phyloP scores from a whole-genome alignment of 1,140 invertebrate species.

The Sitodiplosis mosellana region DNA sequence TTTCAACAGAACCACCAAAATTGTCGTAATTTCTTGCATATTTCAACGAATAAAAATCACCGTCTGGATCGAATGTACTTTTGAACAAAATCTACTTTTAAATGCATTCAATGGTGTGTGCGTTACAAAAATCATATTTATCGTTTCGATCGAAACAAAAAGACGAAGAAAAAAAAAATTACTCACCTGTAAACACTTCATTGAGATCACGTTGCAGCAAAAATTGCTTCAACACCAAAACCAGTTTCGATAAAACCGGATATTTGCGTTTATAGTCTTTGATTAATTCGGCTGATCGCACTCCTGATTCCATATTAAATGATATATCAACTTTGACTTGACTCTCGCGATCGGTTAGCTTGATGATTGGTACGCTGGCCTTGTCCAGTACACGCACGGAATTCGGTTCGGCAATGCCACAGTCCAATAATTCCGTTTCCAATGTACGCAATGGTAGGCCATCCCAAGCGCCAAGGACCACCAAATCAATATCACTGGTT shows the following conservation, averaged over 20 bases:
- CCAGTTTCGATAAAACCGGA: constrained; percentile 78
- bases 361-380: constrained; percentile 94
- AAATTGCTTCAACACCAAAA: constrained; percentile 96
- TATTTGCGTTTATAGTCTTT: constrained; percentile 63
- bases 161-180: too few relatives aligned
- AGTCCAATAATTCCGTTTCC: constrained; percentile 71
- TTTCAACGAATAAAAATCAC: too few relatives aligned
- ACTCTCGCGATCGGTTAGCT: constrained; percentile 86
- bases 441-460: constrained; percentile 76
- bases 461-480: constrained; percentile 93
- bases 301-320: constrained; percentile 93
- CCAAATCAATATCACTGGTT: constrained; percentile 95
- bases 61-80: too few relatives aligned
- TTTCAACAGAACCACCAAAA: too few relatives aligned
- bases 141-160: too few relatives aligned
- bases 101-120: too few relatives aligned
- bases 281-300: constrained; percentile 89
- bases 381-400: constrained; percentile 92
- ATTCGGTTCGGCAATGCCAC: constrained; percentile 69
- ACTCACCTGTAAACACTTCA: constrained; percentile 78
- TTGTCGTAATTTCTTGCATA: too few relatives aligned
- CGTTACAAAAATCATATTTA: too few relatives aligned
- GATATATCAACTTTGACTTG: constrained; percentile 94
- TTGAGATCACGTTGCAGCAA: constrained; percentile 91
- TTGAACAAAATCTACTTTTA: too few relatives aligned